phyloP scores from a whole-genome alignment of 2,888 invertebrate species.

The Cecidostiba fungosa region DNA sequence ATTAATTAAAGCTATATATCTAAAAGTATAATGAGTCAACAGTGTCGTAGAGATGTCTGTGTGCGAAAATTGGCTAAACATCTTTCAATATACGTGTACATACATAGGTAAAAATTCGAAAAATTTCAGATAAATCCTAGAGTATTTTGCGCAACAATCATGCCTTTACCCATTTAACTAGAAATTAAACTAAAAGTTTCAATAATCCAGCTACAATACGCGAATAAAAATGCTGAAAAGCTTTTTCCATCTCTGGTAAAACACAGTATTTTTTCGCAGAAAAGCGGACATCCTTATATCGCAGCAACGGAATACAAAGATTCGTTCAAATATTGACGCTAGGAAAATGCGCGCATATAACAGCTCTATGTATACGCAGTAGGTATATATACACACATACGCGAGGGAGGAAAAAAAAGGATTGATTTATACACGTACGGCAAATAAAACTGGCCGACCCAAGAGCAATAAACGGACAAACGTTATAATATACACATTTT shows the following conservation, averaged over 20 bases:
- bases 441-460: background rate
- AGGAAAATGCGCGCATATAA: background rate
- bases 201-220: too few relatives aligned
- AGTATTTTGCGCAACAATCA: too few relatives aligned
- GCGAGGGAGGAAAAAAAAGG: background rate
- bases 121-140: background rate
- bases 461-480: background rate
- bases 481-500: background rate
- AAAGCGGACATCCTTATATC: background rate
- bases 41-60: too few relatives aligned
- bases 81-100: background rate
- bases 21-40: background rate
- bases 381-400: background rate
- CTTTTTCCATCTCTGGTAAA: too few relatives aligned
- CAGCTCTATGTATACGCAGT: background rate
- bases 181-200: too few relatives aligned
- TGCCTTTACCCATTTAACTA: too few relatives aligned
- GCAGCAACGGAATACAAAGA: background rate
- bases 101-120: background rate
- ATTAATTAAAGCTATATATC: background rate
- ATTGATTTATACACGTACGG: constrained; percentile 29
- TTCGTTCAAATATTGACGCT: constrained; percentile 22
- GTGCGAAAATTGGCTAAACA: background rate
- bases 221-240: too few relatives aligned
- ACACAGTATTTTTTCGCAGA: background rate